Base-by-base conservation (phyloP, 2,113 vertebrate genomes). In the Cebidichthys violaceus region DNA sequence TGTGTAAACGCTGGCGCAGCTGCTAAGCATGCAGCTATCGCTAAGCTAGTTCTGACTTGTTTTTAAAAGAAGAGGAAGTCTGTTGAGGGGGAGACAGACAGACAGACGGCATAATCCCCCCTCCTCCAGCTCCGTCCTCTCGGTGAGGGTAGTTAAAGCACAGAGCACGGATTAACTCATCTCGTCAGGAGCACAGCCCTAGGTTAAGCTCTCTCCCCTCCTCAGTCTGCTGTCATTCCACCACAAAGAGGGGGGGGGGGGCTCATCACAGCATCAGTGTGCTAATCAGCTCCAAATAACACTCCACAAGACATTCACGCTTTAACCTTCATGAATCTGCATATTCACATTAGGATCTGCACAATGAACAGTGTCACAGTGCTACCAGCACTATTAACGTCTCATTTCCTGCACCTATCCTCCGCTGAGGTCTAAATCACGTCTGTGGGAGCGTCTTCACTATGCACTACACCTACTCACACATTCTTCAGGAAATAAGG, bases 91-190 rank as follows among this genome's bases (percentile, higher is more conserved):
- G 61, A 72, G 24, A 31, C 5, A 20, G 17, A 35, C 24, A 68
- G 61, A 64, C n/a, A 72, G 50, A 62, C 18, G 20, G 2, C 65
- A 66, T 82, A 89, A 90, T 88, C 79, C 55, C 57, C 6, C 27
- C 43, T 33, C 54, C 69, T 77, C 50, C 77, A 67, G 52, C 41
- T 33, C 59, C 15, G 17, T 82, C 67, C 60, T 70, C 45, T 54
- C 54, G 37, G 60, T n/a, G n/a, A 61, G 70, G 77, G 71, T 87
- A 47, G 82, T 88, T 87, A 82, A 82, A 84, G 78, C 57, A 76
- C 68, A 64, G 47, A 86, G 81, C 75, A 27, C 81, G 85, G 91
- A 92, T 94, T 93, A 93, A 81, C 87, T 92, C 88, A 89, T 92
- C 86, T 78, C 31, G 27, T 90, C 83, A 87, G 82, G 66, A 88